Conservation (phyloP, 2,113 vertebrate species). For the Polyodon spathula region DNA sequence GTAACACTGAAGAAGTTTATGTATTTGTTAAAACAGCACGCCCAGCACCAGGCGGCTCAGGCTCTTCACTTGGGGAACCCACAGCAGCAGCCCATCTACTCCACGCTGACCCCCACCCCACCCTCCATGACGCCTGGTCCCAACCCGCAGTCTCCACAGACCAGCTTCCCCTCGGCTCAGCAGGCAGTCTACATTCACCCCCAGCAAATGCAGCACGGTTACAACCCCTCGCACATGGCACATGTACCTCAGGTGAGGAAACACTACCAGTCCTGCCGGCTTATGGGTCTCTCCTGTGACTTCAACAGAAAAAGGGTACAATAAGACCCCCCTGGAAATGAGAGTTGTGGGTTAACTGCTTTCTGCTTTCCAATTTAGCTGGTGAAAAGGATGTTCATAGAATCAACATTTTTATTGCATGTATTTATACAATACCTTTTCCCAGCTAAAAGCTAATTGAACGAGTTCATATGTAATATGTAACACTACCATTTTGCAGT, state of each 20-base stretch:
- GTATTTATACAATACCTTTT: too few relatives aligned
- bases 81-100: slow-evolving; percentile 91
- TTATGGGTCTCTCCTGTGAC: background rate
- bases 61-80: slow-evolving; percentile 88
- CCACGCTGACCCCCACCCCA: slow-evolving; percentile 82
- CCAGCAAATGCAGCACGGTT: slow-evolving; percentile 90
- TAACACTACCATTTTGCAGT: too few relatives aligned
- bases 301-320: too few relatives aligned
- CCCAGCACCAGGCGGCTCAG: slow-evolving; percentile 84
- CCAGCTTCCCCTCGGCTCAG: slow-evolving; percentile 82
- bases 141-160: slow-evolving; percentile 92
- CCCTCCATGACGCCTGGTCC: slow-evolving; percentile 94
- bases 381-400: too few relatives aligned
- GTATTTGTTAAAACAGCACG: slow-evolving; percentile 54
- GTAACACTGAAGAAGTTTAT: background rate
- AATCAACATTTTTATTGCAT: too few relatives aligned
- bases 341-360: background rate
- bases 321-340: background rate
- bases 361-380: too few relatives aligned
- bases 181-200: slow-evolving; percentile 94
- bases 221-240: slow-evolving; percentile 91
- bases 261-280: background rate
- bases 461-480: too few relatives aligned
- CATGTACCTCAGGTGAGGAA: slow-evolving; percentile 86
- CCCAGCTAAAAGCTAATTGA: too few relatives aligned